These are phyloP conservation scores for Planococcus citri DNA, from an alignment of 1,140 invertebrate species.

Conservation along the genomic window DNA sequence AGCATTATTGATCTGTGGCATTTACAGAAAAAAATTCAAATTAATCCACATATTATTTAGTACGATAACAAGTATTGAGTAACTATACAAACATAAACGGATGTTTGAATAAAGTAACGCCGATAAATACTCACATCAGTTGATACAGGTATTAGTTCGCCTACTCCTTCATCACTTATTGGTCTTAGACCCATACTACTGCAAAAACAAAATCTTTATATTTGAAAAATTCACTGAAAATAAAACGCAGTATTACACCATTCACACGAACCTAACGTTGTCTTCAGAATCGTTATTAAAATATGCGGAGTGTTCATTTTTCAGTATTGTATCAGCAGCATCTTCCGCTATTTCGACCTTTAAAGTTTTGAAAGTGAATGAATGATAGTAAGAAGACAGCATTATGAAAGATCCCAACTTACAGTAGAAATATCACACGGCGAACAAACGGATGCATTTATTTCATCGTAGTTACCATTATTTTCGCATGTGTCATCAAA, in stretches of 20 bases:
- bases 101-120: no score
- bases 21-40: background rate
- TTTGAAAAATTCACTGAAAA: background rate
- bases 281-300: constrained; percentile 8
- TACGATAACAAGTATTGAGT: no score
- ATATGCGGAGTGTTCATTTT: background rate
- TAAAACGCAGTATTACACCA: background rate
- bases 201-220: background rate
- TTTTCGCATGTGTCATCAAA: background rate
- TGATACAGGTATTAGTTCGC: constrained; percentile 39
- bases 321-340: background rate
- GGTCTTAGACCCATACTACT: constrained; percentile 34
- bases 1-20: background rate
- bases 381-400: background rate
- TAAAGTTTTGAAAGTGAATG: background rate
- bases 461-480: background rate
- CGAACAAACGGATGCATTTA: background rate
- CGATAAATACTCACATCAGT: constrained; percentile 31
- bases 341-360: background rate
- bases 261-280: background rate
- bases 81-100: no score
- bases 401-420: background rate
- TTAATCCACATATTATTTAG: no score
- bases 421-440: background rate
- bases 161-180: constrained; percentile 35